Evolutionary conservation across 2,797 vertebrate species (phyloP), one percentile per base, ranked within the genome.

Genomic region (Gymnothorax reevesii): DNA sequence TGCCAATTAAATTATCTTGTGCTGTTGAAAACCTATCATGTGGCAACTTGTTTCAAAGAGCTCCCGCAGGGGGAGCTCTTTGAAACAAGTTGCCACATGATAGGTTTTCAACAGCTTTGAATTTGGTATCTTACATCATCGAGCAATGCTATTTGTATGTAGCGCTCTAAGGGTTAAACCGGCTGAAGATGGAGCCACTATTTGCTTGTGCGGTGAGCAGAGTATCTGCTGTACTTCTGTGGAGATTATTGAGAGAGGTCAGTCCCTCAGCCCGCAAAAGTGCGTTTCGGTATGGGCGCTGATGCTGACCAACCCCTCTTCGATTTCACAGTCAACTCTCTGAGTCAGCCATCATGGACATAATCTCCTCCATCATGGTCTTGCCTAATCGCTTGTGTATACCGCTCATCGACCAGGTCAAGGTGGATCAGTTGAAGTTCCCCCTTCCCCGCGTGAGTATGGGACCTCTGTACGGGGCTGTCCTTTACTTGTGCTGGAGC

Each of bases 301-400:
- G 75, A 7, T 84, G 82, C 15, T 33, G 25, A 75, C 1, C n/a
- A 13, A 33, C 71, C 13, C 54, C 73, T 13, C 22, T 52, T 20
- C 55, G 83, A 69, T 17, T 25, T 86, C 71, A 85, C 94, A 99
- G 99, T 87, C 94, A 96, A 0, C 82, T 99, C 87, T 98, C 98
- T 1, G 97, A 99, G 60, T 91, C 94, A 0, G 90, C 98, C 85
- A 97, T 99, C 90, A 89, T 98, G 88, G 97, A 99, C 89, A 94
- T 97, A 91, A 97, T 99, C 0, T 96, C 98, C 7, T 92, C 98
- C 2, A 90, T 97, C 71, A 95, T 99, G 95, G 98, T 99, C 87
- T 91, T 99, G 85, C 99, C 99, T 0, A 99, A 99, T 89, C 97
- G 98, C 52, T 93, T 99, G 95, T 99, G 98, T 0, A 91, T 99